Conservation (phyloP, 2,888 invertebrate species). For the Stenichneumon culpator region DNA sequence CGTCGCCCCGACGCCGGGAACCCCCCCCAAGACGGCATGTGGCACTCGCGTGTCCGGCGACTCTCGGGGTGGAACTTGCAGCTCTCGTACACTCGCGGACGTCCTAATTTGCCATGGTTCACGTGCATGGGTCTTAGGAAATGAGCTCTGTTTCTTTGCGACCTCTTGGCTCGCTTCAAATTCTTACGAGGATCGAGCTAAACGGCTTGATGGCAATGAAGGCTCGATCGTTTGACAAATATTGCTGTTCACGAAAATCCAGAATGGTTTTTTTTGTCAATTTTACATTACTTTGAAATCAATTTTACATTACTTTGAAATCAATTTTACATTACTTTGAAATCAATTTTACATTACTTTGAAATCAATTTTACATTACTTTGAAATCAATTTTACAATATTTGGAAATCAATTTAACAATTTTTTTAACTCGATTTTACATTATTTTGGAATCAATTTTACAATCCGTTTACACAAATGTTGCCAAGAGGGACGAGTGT, state of each 20-base stretch:
- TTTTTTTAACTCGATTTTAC: too few relatives aligned
- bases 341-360: too few relatives aligned
- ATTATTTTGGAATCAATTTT: not conserved
- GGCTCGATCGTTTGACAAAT: too few relatives aligned
- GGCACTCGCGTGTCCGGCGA: slow-evolving; percentile 69
- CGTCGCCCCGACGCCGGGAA: not conserved
- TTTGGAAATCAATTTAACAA: not conserved
- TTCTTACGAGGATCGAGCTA: not conserved
- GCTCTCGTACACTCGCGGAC: slow-evolving; percentile 54
- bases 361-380: too few relatives aligned
- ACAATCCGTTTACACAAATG: not conserved
- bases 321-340: too few relatives aligned
- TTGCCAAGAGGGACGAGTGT: not conserved
- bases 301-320: too few relatives aligned
- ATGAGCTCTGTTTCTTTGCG: not conserved
- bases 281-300: too few relatives aligned
- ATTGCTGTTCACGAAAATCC: too few relatives aligned
- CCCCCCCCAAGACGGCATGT: slow-evolving; percentile 70
- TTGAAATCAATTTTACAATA: too few relatives aligned
- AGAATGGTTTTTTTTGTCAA: too few relatives aligned
- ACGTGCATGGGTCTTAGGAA: slow-evolving; percentile 53
- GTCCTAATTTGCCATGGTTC: slow-evolving; percentile 72
- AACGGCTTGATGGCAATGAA: too few relatives aligned
- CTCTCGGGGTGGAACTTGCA: slow-evolving; percentile 21
- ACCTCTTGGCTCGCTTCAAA: slow-evolving; percentile 1